Evolutionary conservation across 2,888 invertebrate genomes (phyloP), one percentile per base, ranked within the genome.

Genomic region (Andrena chrysosceles): DNA sequence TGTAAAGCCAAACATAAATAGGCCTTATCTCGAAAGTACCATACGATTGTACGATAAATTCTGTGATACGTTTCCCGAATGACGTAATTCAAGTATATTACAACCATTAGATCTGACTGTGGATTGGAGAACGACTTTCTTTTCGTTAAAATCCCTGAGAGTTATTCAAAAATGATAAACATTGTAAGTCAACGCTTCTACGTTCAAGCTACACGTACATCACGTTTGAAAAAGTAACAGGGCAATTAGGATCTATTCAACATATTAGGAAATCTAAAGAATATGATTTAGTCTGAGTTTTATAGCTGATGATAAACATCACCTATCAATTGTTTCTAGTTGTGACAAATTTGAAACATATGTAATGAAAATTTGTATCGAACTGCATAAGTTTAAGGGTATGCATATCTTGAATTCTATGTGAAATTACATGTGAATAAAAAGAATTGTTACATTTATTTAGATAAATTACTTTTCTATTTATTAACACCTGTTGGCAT

Each of bases 61-160:
- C 75, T 85, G 81, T 85, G 77, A 84, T 83, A 84, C 59, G 70
- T 81, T 73, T 77, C 63, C 60, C 64, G 52, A 83, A 52, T 52
- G 26, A 60, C 31, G 56, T 60, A 62, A 73, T 26, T 66, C 56
- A 67, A 73, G 52, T 68, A 60, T 73, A 42, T 67, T 63, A 8
- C 60, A 10, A 54, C 33, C n/a, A 35, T 1, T 20, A 5, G 0
- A 71, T 31, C 60, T 13, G 23, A 63, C 23, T 68, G 16, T 8
- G 67, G 33, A 31, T 52, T n/a, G 16, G 29, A 26, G 35, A 35
- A 42, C 42, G 66, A 29, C 13, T 42, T 60, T 42, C 29, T 67
- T 20, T 63, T 56, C 8, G 2, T 42, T 10, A 56, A 20, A 54
- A 52, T n/a, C 33, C 31, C 26, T 7, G 8, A 31, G 33, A 62